Base-by-base conservation (phyloP, 2,888 invertebrate genomes). In the Orchestes rusci region DNA sequence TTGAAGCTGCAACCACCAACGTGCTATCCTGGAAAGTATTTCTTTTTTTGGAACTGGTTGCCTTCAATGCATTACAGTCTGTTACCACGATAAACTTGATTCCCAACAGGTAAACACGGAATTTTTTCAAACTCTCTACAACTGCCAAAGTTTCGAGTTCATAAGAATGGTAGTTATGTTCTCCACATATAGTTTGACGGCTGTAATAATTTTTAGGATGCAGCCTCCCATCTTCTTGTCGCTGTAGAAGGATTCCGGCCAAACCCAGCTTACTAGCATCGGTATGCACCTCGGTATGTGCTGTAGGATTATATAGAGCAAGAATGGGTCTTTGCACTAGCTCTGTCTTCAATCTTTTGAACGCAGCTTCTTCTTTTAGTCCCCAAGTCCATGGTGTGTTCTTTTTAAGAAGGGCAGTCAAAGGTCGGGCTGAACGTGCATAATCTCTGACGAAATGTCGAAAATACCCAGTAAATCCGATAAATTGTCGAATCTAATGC, bases 101-200 rank as follows among this genome's bases (percentile, higher is more conserved):
- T 4, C 13, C 31, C 8, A 30, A 12, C 12, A 30, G 13, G 12
- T 30, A 30, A 12, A 30, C 31, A n/a, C 31, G 8, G 12, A 30
- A 30, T 13, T 30, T 30, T 12, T 30, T 30, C n/a, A 30, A 4
- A 13, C 31, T 30, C 31, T 30, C 31, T n/a, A 30, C 31, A 10
- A 30, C 31, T 5, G 31, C 31, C 12, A 30, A 10, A 12, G 13
- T 7, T 30, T 7, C 8, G n/a, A 30, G 8, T 30, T 30, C 31
- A n/a, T n/a, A n/a, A n/a, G n/a, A n/a, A n/a, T n/a, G n/a, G n/a
- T n/a, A n/a, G n/a, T n/a, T n/a, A n/a, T 30, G 8, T 12, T 30
- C 31, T n/a, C 13, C 4, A 10, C 13, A 5, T n/a, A 5, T 30
- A 7, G 31, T 30, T 12, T 30, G 31, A 5, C 31, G 31, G 12